Percentiles rank a stretch among this genome's conserved stretches.
Evolutionary conservation across 2,113 vertebrate genomes (phyloP).

Genomic region (Xenus cinereus): DNA sequence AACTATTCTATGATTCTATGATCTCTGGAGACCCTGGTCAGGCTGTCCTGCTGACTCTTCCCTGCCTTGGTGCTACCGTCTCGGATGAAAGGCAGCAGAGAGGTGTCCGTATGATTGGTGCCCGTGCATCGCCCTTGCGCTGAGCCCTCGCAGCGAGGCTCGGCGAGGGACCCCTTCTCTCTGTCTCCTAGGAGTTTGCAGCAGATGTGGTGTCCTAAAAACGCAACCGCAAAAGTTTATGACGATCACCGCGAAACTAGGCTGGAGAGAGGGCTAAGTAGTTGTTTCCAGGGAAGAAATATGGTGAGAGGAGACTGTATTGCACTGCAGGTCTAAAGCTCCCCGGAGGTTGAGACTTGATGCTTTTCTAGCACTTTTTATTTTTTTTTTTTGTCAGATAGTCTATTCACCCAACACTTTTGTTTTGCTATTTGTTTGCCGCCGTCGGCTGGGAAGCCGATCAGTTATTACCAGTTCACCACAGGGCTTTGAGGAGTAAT

Average conservation of each 20-base stretch:
- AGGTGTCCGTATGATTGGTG: rapidly evolving
- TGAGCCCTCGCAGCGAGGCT: neutral
- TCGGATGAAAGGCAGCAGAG: neutral
- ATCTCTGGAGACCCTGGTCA: neutral
- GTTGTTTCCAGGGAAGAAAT: neutral
- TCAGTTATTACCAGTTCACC: neutral
- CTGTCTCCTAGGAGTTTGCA: neutral
- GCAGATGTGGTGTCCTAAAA: neutral
- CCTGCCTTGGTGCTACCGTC: rapidly evolving
- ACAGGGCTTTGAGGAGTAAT: neutral
- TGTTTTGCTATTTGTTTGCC: neutral
- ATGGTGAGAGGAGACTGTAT: neutral
- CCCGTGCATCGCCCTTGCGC: rapidly evolving
- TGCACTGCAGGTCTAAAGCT: neutral
- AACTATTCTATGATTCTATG: too few relatives aligned
- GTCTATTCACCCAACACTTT: neutral
- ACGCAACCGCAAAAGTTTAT: neutral
- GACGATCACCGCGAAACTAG: neutral
- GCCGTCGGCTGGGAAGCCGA: neutral
- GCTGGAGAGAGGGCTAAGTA: neutral
- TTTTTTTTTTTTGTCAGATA: neutral
- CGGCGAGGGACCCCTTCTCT: neutral
- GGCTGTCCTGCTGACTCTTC: neutral
- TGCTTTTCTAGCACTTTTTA: neutral
- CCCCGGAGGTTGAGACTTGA: neutral